Conservation (phyloP, 2,113 vertebrate species). For the Odocoileus virginianus region DNA sequence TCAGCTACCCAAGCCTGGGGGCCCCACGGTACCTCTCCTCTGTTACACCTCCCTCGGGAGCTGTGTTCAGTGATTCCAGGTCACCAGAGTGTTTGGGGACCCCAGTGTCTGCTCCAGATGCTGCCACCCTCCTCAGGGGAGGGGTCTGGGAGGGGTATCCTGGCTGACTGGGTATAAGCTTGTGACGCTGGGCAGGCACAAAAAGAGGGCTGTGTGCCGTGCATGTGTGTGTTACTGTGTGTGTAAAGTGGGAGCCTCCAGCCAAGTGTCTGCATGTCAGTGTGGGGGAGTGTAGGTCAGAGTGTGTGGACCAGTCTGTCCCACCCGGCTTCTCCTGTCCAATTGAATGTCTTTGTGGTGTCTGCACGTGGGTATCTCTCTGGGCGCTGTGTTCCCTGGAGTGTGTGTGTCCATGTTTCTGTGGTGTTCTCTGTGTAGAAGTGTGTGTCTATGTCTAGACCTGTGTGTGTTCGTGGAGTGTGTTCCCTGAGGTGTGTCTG, state of each 20-base stretch:
- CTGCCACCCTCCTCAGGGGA: not conserved
- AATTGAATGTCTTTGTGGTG: fast-evolving
- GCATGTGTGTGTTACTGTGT: not conserved
- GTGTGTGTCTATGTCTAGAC: not conserved
- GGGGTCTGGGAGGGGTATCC: not conserved
- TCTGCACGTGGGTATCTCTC: not conserved
- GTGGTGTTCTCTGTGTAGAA: not conserved
- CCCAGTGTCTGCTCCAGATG: not conserved
- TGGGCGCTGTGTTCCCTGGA: not conserved
- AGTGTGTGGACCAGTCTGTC: not conserved
- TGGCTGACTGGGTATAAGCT: not conserved
- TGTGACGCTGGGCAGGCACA: not conserved
- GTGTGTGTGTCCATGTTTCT: not conserved
- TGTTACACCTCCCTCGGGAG: not conserved
- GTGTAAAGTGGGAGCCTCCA: not conserved
- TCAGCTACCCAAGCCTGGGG: not conserved
- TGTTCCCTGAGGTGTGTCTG: not conserved
- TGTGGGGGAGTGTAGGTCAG: not conserved
- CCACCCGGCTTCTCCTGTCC: not conserved
- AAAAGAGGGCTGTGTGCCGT: not conserved
- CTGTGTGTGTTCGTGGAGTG: not conserved
- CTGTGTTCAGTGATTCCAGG: not conserved
- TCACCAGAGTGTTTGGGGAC: not conserved
- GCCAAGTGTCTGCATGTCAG: not conserved
- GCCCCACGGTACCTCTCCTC: not conserved